Percentiles rank a stretch among this genome's conserved stretches.
Conservation (phyloP, 2,797 vertebrate genomes). For the Enteromius paludinosus region DNA sequence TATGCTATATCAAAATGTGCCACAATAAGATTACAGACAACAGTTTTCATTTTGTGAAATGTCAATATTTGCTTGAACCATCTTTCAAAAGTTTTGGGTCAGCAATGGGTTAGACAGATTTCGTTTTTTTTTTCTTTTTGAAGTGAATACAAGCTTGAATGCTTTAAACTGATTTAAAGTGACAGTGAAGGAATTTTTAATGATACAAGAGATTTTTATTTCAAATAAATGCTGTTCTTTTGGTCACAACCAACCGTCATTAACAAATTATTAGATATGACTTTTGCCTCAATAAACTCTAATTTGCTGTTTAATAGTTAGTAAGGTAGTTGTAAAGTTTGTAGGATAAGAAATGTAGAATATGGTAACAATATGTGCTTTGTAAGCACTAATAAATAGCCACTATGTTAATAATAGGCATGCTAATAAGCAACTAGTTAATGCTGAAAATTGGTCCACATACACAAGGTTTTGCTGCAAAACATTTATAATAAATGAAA, state of each 20-base stretch:
- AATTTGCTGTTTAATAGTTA: no score
- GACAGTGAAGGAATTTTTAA: not conserved
- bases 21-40: conserved; percentile 2
- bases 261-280: no score
- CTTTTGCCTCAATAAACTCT: no score
- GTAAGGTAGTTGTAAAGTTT: no score
- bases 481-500: no score
- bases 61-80: conserved; percentile 5
- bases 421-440: not conserved
- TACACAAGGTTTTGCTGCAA: no score
- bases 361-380: not conserved
- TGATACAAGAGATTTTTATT: not conserved
- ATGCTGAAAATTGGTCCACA: no score
- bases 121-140: not conserved
- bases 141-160: not conserved
- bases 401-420: not conserved
- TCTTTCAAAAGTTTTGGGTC: not conserved
- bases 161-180: not conserved
- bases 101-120: not conserved
- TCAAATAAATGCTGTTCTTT: not conserved
- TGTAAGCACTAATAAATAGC: not conserved
- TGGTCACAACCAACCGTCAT: no score
- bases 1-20: conserved; percentile 1
- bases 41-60: conserved; percentile 16
- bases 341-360: not conserved